Evolutionary conservation across 2,797 vertebrate species (phyloP), one percentile per base, ranked within the genome.

Genomic region (Naso thynnoides): DNA sequence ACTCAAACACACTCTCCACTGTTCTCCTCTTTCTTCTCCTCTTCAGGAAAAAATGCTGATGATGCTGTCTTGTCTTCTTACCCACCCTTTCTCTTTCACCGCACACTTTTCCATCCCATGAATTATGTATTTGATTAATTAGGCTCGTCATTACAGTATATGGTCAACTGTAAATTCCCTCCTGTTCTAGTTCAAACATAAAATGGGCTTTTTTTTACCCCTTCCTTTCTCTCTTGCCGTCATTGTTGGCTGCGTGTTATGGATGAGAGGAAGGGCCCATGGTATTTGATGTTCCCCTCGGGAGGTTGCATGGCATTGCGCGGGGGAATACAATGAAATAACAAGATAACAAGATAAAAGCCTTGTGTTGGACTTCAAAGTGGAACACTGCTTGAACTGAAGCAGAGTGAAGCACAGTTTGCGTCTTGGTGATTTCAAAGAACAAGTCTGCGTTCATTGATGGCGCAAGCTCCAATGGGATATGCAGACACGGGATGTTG

Each of bases 341-440:
- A 90, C 90, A 83, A 81, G 86, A 92, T 90, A 89, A 91, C 89
- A 90, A 90, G 90, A 94, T 91, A 92, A 93, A 92, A 91, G 88
- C 84, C 81, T 73, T 0, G 68, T 65, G 89, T 67, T 27, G 89
- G 89, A 88, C 89, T 88, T 92, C 91, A 93, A 93, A 92, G 91
- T 19, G 13, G 47, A 70, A 26, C 53, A 48, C 59, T 54, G 78
- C 78, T 72, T 79, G 72, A 83, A 86, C 56, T 69, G 78, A 66
- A 73, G 76, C 70, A 3, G 67, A 36, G 49, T 41, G 78, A 84
- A 60, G 61, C 71, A 16, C 60, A 29, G 55, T 78, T 73, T 60
- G 63, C 6, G 29, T 77, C 60, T 58, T 44, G 26, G 49, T 53
- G 79, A 69, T 81, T 83, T 81, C 58, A 84, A 81, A 77, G 64